A percentile compares a stretch with the other conserved stretches of the same genome.
These are phyloP conservation scores for Mantis religiosa DNA, from an alignment of 2,888 invertebrate genomes.

Conservation along the genomic window DNA sequence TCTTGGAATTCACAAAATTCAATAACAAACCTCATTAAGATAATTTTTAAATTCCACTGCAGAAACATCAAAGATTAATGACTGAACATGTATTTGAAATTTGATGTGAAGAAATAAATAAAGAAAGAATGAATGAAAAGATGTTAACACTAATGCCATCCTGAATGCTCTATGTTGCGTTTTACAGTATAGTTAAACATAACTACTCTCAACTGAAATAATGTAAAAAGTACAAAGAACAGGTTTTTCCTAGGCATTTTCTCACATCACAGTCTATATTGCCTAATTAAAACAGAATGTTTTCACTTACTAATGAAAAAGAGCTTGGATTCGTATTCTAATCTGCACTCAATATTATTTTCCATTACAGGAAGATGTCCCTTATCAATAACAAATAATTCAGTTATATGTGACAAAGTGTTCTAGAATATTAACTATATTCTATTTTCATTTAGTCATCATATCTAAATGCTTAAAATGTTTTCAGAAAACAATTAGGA, in stretches of 20 bases:
- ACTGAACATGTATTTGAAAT: too few species aligned
- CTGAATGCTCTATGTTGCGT: too few species aligned
- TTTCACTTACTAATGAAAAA: neutral
- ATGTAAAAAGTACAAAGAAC: neutral
- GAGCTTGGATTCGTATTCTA: neutral
- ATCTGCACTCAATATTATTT: neutral
- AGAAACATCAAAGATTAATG: too few species aligned
- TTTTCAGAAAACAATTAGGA: neutral
- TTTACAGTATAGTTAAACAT: neutral
- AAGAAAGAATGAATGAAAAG: too few species aligned
- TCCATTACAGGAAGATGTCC: neutral
- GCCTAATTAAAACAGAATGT: neutral
- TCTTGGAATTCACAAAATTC: too few species aligned
- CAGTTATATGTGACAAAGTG: neutral
- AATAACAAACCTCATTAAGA: too few species aligned
- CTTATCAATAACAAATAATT: neutral
- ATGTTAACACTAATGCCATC: too few species aligned
- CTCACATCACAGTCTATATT: neutral
- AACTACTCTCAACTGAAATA: neutral
- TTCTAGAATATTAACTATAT: neutral
- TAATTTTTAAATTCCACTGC: too few species aligned
- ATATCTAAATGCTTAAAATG: neutral
- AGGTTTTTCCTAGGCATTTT: neutral
- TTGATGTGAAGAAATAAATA: too few species aligned
- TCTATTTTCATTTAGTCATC: neutral